Base-by-base conservation (phyloP, 37 sponge, comb jelly and placozoan species). In the Halichondria panicea region DNA sequence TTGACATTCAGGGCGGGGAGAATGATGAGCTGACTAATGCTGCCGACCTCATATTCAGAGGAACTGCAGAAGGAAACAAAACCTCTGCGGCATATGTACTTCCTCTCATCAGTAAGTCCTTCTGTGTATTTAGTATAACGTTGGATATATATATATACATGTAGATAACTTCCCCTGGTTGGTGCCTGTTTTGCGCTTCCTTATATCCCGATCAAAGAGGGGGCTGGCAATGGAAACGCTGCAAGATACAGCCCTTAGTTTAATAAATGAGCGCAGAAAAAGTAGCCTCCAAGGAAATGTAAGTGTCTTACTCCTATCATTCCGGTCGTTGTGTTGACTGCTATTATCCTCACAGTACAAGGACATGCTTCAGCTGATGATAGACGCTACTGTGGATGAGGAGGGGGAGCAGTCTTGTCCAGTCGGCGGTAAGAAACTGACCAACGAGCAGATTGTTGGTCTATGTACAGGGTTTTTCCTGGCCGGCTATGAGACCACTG, bases 401-500 rank as follows among this genome's bases (percentile, higher is more conserved):
- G 64, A 46, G 1, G 50, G 27, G 28, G 73, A 42, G 25, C 43
- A 59, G 27, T 37, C 31, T 3, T 57, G 25, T 24, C 13, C 36
- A 24, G 28, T 15, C 44, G 35, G 24, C 4, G 1, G 30, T 1
- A 63, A 4, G 36, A 61, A 21, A 27, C 66, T 88, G 27, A 71
- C 83, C 33, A 74, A 87, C 61, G 78, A 57, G 46, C 81, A 83
- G 63, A 74, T 92, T 48, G 75, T 78, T 15, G 54, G 33, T 13
- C 72, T 76, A 27, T 81, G 66, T 48, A 41, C 76, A 1, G 64
- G 65, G n/a, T 87, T 92, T 74, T 35, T 92, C 45, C 61, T 87
- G n/a, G 93, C 93, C 65, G 93, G 93, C 39, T 84, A 84, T 70
- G 93, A 92, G 71, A 92, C 93, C 18, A 92, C 93, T 18, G 79